Percentiles rank a stretch among this genome's conserved stretches.
Evolutionary conservation across 2,888 invertebrate genomes (phyloP).

Genomic region (Melinaea menophilus): DNA sequence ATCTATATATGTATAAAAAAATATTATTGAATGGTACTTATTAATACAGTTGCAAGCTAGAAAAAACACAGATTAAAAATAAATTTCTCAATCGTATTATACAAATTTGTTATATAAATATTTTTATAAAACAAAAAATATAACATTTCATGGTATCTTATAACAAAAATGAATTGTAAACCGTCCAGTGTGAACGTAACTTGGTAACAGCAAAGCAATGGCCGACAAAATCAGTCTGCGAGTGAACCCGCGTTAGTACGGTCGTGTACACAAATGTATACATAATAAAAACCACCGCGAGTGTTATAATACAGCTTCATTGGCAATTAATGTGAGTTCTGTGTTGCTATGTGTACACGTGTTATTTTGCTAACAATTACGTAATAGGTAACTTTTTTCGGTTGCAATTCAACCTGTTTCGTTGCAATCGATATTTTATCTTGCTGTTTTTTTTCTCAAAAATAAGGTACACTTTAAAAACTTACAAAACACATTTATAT

Average conservation of each 20-base stretch:
- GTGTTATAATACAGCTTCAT: slow-evolving; percentile 9
- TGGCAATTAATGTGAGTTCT: slow-evolving; percentile 14
- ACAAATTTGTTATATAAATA: not conserved
- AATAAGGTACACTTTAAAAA: too few species aligned
- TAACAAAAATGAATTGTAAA: not conserved
- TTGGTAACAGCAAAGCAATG: slow-evolving; percentile 10
- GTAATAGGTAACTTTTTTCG: not conserved
- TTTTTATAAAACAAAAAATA: not conserved
- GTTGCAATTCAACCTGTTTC: not conserved
- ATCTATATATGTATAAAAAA: too few species aligned
- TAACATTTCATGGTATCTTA: too few species aligned
- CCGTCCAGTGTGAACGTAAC: slow-evolving; percentile 5
- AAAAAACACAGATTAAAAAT: too few species aligned
- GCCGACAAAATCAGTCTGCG: slow-evolving; percentile 3
- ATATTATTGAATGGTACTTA: too few species aligned
- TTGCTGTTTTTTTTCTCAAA: too few species aligned
- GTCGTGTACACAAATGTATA: slow-evolving; percentile 7
- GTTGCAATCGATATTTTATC: too few species aligned
- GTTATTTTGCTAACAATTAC: not conserved
- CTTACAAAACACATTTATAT: too few species aligned
- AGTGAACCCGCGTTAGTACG: slow-evolving; percentile 4
- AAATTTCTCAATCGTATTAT: too few species aligned
- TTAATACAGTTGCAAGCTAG: too few species aligned
- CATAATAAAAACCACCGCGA: not conserved
- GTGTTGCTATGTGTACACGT: slow-evolving; percentile 5